Base-by-base conservation (phyloP, 2,113 vertebrate species). In the Lynx canadensis region DNA sequence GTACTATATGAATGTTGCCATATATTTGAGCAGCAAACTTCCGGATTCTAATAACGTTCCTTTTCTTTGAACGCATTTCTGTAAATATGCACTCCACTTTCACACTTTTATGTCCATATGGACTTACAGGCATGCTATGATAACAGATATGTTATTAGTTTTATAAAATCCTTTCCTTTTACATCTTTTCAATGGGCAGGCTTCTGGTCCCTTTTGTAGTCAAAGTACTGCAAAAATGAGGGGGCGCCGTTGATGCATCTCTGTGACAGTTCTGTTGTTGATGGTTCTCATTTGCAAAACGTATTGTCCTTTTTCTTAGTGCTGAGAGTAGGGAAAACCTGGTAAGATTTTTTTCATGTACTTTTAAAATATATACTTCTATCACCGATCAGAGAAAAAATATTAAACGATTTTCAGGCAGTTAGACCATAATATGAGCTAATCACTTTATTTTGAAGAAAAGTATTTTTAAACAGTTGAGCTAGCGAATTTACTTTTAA, bases 391-490 rank as follows among this genome's bases (percentile, higher is more conserved):
- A 95, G 65, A 81, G 38, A n/a, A 80, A 81, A 98, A 98, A 98
- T 98, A 98, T 96, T 98, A 98, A 98, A 98, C 89, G 65, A 92
- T 98, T 97, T 99, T 98, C 96, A 97, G 98, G 97, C 98, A 98
- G 89, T 98, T 98, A 98, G 97, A 98, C 97, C 63, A 97, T 98
- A 98, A 96, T 91, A 65, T 97, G 96, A 95, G 97, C 98, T 98
- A 99, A 99, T 99, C 98, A 98, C 98, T 98, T 98, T 99, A 98
- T 98, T 98, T 99, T 98, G 98, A 98, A 98, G 98, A 98, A 98
- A 98, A 98, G 98, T 98, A 98, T 98, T 98, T 99, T 99, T 99
- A 98, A 98, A 98, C 98, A 98, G 98, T 98, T 98, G 98, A 98
- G 97, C 97, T 98, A 98, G 97, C 98, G 97, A 98, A 99, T 98